Evolutionary conservation across 1,140 invertebrate species (phyloP).

Genomic region (Aphis gossypii): DNA sequence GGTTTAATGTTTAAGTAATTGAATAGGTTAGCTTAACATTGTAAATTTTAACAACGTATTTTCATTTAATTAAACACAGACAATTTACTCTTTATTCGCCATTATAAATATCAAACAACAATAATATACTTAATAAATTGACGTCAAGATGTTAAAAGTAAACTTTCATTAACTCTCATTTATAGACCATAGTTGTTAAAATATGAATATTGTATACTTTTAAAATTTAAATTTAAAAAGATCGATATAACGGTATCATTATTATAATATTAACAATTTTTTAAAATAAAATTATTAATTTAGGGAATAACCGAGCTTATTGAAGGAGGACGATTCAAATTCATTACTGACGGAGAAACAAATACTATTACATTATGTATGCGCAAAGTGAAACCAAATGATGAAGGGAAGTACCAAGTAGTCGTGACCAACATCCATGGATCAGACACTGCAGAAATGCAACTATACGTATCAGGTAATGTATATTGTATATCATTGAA

Average conservation of each 20-base stretch:
- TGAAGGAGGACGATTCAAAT: slow-evolving; percentile 91
- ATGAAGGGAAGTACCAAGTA: slow-evolving; percentile 96
- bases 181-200: not conserved
- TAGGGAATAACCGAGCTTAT: slow-evolving; percentile 84
- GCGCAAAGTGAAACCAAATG: slow-evolving; percentile 93
- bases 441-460: slow-evolving; percentile 92
- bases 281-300: not conserved
- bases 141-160: not conserved
- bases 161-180: not conserved
- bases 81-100: not conserved
- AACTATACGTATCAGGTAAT: slow-evolving; percentile 93
- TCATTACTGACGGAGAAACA: slow-evolving; percentile 86
- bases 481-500: slow-evolving; percentile 43
- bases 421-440: slow-evolving; percentile 92
- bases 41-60: not conserved
- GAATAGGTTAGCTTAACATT: no score
- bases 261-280: not conserved
- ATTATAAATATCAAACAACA: not conserved
- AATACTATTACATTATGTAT: slow-evolving; percentile 93
- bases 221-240: not conserved
- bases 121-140: not conserved
- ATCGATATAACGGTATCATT: not conserved
- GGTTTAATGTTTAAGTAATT: no score
- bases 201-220: not conserved
- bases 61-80: not conserved